Base-by-base conservation (phyloP, 2,888 invertebrate species). In the Anticlea derivata region DNA sequence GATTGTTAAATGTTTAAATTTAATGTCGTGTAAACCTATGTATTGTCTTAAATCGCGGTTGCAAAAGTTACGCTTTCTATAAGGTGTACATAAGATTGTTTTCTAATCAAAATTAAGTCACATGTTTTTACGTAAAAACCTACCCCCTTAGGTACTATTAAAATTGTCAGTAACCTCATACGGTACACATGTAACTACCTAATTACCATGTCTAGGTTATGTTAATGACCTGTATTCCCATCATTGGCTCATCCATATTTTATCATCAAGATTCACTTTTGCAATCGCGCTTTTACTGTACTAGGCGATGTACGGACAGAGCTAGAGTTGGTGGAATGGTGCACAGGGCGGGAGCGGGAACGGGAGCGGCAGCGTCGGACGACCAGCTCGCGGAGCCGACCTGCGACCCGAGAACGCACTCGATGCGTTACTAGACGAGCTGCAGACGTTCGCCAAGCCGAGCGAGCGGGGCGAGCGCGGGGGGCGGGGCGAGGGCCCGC, bases 341-440 rank as follows among this genome's bases (percentile, higher is more conserved):
- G 82, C 76, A 71, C 86, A 89, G 88, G 88, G 78, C 75, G 73
- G 71, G 74, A 72, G 69, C 73, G 64, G 71, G 74, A 71, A 68
- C 73, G 63, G 55, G 79, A 72, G 69, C 73, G 64, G 71, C 74
- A 71, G 69, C 73, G 63, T 55, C 80, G 81, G 76, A 65, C 78
- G 88, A 83, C 76, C 63, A 63, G 60, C 62, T 59, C 72, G 78
- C 58, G 78, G 80, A 78, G 62, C 77, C 64, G 86, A 86, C 55
- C 55, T 80, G 90, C 94, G 95, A 91, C 92, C 96, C 93, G 97
- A 97, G 94, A 97, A 97, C 95, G 96, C 97, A 94, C 96, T 97
- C 95, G 97, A 97, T 94, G 96, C 96, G 94, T 89, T 97, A 95
- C 91, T 97, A 96, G 97, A 97, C 85, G 97, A 97, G 86, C 92